Evolutionary conservation across 2,888 invertebrate genomes (phyloP).

Genomic region (Cryptus armator): DNA sequence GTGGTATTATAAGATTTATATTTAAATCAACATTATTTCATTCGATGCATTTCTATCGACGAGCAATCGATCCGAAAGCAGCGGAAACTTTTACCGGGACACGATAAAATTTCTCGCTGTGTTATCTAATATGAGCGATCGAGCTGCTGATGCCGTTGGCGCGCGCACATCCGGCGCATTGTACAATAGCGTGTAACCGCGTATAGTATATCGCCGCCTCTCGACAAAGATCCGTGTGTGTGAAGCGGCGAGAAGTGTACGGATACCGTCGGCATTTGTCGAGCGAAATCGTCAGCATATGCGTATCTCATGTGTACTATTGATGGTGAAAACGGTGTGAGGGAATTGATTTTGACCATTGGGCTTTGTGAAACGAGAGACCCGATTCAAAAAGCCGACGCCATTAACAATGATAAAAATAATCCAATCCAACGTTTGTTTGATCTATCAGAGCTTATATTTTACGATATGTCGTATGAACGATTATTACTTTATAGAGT

Average conservation of each 20-base stretch:
- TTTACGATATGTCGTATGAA: conserved; percentile 29
- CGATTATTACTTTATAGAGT: conserved; percentile 31
- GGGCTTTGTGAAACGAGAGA: conserved; percentile 83
- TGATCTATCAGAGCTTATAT: conserved; percentile 80
- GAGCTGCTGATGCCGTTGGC: conserved; percentile 1
- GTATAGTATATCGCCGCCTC: conserved; percentile 16
- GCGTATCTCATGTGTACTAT: conserved; percentile 17
- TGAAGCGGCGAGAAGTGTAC: conserved; percentile 15
- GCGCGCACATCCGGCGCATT: conserved; percentile 21
- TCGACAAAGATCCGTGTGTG: conserved; percentile 32
- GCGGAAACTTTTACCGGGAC: too few species aligned
- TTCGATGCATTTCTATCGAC: too few species aligned
- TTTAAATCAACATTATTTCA: too few species aligned
- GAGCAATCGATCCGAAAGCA: too few species aligned
- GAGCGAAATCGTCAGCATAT: conserved; percentile 65
- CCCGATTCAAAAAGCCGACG: conserved; percentile 77
- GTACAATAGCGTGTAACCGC: conserved; percentile 7
- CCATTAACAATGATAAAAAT: conserved; percentile 84
- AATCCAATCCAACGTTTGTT: conserved; percentile 83
- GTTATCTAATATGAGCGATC: conserved; percentile 23
- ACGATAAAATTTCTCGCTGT: conserved; percentile 12
- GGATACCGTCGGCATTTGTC: conserved; percentile 50
- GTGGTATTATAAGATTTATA: too few species aligned
- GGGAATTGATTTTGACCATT: conserved; percentile 82
- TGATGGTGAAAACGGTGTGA: conserved; percentile 67